phyloP scores from a whole-genome alignment of 37 sponge, comb jelly and placozoan species.

The Beroe ovata region DNA sequence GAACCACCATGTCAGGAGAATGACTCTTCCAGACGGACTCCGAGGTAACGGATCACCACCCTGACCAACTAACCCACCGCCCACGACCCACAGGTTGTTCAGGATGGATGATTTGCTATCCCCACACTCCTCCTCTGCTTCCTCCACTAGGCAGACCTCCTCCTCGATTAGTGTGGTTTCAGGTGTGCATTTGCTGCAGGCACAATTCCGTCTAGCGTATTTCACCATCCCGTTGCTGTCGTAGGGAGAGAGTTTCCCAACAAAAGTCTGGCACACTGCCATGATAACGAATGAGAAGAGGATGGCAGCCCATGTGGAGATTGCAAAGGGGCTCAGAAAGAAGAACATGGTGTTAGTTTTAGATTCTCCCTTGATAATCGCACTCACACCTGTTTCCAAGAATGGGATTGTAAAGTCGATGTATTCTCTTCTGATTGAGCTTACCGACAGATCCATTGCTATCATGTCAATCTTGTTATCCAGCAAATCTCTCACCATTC shows the following conservation, averaged over 20 bases:
- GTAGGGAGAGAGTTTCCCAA: conserved; percentile 40
- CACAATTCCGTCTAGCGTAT: background rate
- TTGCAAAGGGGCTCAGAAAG: conserved; percentile 28
- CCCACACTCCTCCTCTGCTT: background rate
- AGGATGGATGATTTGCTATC: background rate
- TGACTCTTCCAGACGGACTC: conserved; percentile 31
- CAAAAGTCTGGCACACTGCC: background rate
- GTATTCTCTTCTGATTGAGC: conserved; percentile 18
- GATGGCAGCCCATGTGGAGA: conserved; percentile 55
- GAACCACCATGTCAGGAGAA: conserved; percentile 59
- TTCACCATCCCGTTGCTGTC: conserved; percentile 15
- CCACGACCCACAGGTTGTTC: conserved; percentile 45
- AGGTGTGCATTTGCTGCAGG: background rate
- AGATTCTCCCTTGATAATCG: conserved; percentile 42
- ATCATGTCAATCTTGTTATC: conserved; percentile 44
- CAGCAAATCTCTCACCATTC: conserved; percentile 18
- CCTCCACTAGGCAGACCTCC: conserved; percentile 18
- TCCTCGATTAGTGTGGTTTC: background rate
- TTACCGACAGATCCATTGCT: conserved; percentile 51
- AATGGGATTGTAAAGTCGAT: conserved; percentile 30
- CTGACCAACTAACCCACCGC: conserved; percentile 22
- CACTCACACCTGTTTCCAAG: conserved; percentile 26
- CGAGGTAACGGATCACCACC: conserved; percentile 45
- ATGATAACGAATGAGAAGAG: background rate
- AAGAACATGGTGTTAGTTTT: conserved; percentile 48